These are phyloP conservation scores for Nannobrachium achirus DNA, from an alignment of 2,113 vertebrate genomes.

Conservation along the genomic window DNA sequence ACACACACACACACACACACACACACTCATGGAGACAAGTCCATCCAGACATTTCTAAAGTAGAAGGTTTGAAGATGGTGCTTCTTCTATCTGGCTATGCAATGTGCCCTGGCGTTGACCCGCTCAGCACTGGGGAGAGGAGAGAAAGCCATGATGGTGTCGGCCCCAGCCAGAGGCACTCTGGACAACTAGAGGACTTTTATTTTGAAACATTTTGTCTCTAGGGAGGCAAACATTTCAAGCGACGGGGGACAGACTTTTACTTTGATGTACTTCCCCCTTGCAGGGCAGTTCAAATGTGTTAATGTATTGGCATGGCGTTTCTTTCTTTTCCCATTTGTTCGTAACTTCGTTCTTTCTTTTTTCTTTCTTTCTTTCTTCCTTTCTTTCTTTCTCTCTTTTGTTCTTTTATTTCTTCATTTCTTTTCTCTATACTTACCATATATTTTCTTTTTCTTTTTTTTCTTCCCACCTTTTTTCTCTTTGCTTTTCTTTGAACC, in stretches of 20 bases:
- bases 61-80: conserved; percentile 9
- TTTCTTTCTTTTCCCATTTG: conserved; percentile 38
- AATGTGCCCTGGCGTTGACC: conserved; percentile 54
- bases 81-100: conserved; percentile 62
- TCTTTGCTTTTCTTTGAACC: conserved; percentile 72
- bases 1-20: background rate
- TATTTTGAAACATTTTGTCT: conserved; percentile 49
- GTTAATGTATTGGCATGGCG: conserved; percentile 72
- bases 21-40: conserved; percentile 11
- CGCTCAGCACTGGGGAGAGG: conserved; percentile 27
- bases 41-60: conserved; percentile 31
- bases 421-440: conserved; percentile 42
- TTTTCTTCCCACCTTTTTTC: conserved; percentile 23
- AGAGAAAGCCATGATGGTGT: conserved; percentile 51
- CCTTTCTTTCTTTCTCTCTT: conserved; percentile 1
- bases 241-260: conserved; percentile 46
- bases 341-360: conserved; percentile 12
- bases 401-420: conserved; percentile 35
- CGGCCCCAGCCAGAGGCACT: background rate
- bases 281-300: conserved; percentile 49
- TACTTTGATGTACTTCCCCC: conserved; percentile 60
- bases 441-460: background rate
- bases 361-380: conserved; percentile 42
- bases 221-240: conserved; percentile 20
- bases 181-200: conserved; percentile 37